Evolutionary conservation across 1,140 invertebrate species (phyloP).

Genomic region (Steinernema khuongi): DNA sequence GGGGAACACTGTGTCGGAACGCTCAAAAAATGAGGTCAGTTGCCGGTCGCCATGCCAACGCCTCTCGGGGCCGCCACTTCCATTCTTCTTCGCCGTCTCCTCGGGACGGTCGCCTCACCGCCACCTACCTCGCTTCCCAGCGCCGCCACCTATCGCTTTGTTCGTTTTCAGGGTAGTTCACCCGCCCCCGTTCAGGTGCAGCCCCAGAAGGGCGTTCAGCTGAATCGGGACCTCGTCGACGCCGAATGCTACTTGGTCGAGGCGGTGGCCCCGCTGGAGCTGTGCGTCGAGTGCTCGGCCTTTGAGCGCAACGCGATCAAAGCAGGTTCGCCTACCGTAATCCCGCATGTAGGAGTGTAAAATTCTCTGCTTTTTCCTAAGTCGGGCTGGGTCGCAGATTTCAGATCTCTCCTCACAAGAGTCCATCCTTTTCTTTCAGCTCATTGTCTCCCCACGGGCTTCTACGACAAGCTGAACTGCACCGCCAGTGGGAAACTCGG

Average conservation of each 20-base stretch:
- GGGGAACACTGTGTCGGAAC: not conserved
- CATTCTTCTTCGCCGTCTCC: too few species aligned
- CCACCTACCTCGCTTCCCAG: too few species aligned
- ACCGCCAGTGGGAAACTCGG: not conserved
- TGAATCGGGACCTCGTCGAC: conserved; percentile 19
- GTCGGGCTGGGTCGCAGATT: too few species aligned
- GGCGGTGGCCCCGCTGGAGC: not conserved
- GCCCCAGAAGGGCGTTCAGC: not conserved
- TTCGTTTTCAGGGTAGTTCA: not conserved
- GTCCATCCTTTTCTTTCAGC: conserved; percentile 13
- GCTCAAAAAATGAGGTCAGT: conserved; percentile 7
- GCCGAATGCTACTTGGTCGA: conserved; percentile 17
- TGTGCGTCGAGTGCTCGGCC: not conserved
- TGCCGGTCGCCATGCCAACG: too few species aligned
- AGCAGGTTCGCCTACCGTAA: not conserved
- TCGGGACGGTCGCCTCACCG: too few species aligned
- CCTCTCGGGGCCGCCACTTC: too few species aligned
- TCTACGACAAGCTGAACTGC: conserved; percentile 19
- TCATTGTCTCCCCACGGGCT: conserved; percentile 15
- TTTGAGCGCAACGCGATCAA: conserved; percentile 21
- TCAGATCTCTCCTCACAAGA: too few species aligned
- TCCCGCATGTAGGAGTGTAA: too few species aligned
- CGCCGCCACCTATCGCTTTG: conserved; percentile 4
- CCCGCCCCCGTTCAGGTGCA: not conserved
- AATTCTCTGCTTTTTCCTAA: too few species aligned